Conservation (phyloP, 2,113 vertebrate genomes). For the Grallaria varia region DNA sequence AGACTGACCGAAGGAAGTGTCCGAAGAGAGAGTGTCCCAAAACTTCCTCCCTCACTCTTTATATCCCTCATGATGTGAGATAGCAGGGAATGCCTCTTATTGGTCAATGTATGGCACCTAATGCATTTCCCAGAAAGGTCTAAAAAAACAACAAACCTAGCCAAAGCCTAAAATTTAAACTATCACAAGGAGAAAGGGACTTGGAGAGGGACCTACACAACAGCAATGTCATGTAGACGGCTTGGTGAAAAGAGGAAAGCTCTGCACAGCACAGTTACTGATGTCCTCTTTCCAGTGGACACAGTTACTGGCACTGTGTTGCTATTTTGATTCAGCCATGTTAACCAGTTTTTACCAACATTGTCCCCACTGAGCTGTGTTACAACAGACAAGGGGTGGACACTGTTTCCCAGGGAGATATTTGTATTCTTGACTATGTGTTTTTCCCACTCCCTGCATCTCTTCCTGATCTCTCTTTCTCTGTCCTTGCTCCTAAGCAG, state of each 20-base stretch:
- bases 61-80: no score
- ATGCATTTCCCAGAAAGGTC: no score
- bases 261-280: background rate
- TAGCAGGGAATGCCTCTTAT: no score
- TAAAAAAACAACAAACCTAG: no score
- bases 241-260: background rate
- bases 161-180: no score
- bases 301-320: background rate
- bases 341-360: background rate
- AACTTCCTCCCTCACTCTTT: no score
- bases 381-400: background rate
- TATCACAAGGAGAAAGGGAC: background rate
- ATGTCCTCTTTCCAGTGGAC: background rate
- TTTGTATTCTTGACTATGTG: background rate
- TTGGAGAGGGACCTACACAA: background rate
- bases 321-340: fast-evolving
- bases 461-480: background rate
- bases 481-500: background rate
- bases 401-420: background rate
- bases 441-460: background rate
- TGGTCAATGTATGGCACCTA: no score
- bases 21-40: no score
- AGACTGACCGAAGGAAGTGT: no score
- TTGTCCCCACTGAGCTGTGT: background rate
- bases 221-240: background rate